Conservation (phyloP, 2,888 invertebrate genomes). For the Plebejus melissa region DNA sequence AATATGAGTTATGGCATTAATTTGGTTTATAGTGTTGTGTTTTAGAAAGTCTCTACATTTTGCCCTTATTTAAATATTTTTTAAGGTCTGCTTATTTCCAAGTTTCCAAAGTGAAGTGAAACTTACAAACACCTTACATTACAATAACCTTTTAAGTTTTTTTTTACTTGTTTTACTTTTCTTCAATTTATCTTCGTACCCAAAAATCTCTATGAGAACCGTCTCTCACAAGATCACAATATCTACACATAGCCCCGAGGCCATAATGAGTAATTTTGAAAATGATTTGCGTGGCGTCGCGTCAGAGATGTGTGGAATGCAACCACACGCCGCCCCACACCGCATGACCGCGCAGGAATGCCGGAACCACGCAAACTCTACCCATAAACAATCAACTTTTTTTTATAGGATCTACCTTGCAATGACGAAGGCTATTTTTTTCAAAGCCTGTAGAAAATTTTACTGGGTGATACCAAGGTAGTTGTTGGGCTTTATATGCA, state of each 20-base stretch:
- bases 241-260: not conserved
- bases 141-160: not conserved
- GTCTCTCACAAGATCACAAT: not conserved
- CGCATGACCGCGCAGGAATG: constrained; percentile 37
- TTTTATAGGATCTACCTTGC: not conserved
- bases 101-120: no score
- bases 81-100: no score
- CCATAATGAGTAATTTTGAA: constrained; percentile 5
- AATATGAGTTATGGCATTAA: no score
- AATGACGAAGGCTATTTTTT: not conserved
- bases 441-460: not conserved
- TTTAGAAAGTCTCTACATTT: no score
- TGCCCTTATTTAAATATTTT: no score
- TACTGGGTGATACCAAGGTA: not conserved
- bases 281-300: constrained; percentile 14
- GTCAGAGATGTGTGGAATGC: constrained; percentile 48
- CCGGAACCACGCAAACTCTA: constrained; percentile 26
- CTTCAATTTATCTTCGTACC: not conserved
- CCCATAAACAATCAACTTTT: constrained; percentile 13
- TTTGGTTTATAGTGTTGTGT: no score
- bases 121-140: no score
- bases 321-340: constrained; percentile 31
- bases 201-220: not conserved
- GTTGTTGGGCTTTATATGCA: no score
- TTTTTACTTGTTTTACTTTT: not conserved